Conservation (phyloP, 2,797 vertebrate genomes). For the Epinephelus awoara region DNA sequence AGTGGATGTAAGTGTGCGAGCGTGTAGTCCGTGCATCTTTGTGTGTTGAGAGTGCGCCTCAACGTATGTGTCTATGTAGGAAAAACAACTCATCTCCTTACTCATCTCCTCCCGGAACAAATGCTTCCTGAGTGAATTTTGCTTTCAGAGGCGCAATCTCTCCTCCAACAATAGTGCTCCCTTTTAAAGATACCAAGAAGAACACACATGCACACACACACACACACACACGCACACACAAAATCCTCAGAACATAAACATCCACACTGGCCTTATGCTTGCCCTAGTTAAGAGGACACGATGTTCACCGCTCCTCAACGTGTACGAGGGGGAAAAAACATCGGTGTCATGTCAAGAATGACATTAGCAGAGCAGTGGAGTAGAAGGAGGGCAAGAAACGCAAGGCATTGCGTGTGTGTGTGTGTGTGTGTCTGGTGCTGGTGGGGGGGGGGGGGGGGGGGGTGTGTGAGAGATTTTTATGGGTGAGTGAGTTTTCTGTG, state of each 20-base stretch:
- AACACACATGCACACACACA: conserved; percentile 18
- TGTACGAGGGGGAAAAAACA: conserved; percentile 60
- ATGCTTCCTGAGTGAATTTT: conserved; percentile 82
- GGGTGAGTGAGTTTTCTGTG: conserved; percentile 63
- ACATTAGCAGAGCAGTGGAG: conserved; percentile 74
- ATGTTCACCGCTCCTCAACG: conserved; percentile 64
- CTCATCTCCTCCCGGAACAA: conserved; percentile 81
- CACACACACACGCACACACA: conserved; percentile 10
- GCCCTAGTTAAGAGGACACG: conserved; percentile 67
- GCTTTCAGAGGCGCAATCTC: conserved; percentile 72
- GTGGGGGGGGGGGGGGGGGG: background rate
- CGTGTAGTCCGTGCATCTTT: conserved; percentile 15
- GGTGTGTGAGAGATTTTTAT: conserved; percentile 20
- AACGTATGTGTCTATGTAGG: conserved; percentile 33
- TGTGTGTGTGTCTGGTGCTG: conserved; percentile 12
- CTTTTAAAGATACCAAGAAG: conserved; percentile 67
- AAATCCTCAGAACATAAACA: conserved; percentile 46
- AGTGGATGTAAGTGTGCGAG: conserved; percentile 40
- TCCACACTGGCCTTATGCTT: conserved; percentile 58
- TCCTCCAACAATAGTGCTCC: conserved; percentile 71
- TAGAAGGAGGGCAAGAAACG: conserved; percentile 75
- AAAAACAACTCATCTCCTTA: conserved; percentile 77
- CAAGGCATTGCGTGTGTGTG: conserved; percentile 29
- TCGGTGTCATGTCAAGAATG: conserved; percentile 77
- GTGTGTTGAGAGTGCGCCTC: conserved; percentile 27